Evolutionary conservation across 1,140 invertebrate genomes (phyloP).

Genomic region (Coboldia fuscipes): DNA sequence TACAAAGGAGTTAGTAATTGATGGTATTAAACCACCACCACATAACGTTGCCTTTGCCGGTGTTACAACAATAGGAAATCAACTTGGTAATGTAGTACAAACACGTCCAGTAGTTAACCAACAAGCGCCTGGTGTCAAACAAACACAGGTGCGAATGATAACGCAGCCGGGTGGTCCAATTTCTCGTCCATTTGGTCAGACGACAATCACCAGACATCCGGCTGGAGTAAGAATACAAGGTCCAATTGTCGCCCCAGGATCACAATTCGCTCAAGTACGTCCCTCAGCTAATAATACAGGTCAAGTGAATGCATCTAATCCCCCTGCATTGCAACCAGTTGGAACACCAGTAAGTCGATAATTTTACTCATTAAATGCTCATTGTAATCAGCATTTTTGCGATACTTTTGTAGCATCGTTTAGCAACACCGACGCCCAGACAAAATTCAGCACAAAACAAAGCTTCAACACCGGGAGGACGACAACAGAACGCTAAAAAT

Average conservation of each 20-base stretch:
- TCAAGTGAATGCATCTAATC: slow-evolving; percentile 4
- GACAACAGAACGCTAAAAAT: too few species aligned
- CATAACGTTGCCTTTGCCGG: slow-evolving; percentile 34
- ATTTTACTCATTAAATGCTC: too few species aligned
- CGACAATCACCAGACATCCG: slow-evolving; percentile 21
- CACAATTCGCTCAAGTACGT: slow-evolving; percentile 15
- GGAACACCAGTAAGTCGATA: slow-evolving; percentile 1
- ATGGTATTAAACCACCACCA: slow-evolving; percentile 80
- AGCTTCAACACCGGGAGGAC: slow-evolving; percentile 9
- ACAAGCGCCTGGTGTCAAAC: slow-evolving; percentile 3
- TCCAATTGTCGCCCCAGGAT: background rate
- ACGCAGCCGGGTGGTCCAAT: slow-evolving; percentile 23
- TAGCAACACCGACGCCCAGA: too few species aligned
- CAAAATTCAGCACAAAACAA: too few species aligned
- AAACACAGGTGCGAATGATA: slow-evolving; percentile 31
- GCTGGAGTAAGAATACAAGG: slow-evolving; percentile 14
- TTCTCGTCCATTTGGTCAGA: slow-evolving; percentile 22
- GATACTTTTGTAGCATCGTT: too few species aligned
- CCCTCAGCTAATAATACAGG: slow-evolving; percentile 6
- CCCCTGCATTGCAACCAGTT: slow-evolving; percentile 20
- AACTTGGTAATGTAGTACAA: slow-evolving; percentile 7
- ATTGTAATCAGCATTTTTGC: too few species aligned
- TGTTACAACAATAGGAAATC: slow-evolving; percentile 22
- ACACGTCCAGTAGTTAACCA: slow-evolving; percentile 6
- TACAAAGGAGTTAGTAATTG: slow-evolving; percentile 80